Evolutionary conservation across 2,888 invertebrate genomes (phyloP).

Genomic region (Rhagonycha lutea): DNA sequence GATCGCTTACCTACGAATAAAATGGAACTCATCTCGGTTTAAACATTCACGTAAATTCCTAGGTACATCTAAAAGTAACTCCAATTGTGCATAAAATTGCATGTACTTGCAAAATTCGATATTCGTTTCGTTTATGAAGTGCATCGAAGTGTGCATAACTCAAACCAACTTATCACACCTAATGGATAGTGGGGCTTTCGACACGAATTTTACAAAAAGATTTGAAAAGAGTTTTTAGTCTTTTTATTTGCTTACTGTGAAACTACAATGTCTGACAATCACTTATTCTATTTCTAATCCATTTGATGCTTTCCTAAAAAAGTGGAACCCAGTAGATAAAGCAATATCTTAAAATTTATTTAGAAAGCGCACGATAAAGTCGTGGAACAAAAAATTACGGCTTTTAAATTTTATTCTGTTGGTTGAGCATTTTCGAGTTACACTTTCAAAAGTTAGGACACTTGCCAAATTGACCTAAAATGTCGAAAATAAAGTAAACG

Average conservation of each 20-base stretch:
- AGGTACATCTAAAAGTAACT: background rate
- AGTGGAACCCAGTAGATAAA: slow-evolving; percentile 7
- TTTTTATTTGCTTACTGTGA: background rate
- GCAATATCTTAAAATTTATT: slow-evolving; percentile 12
- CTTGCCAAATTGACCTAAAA: slow-evolving; percentile 12
- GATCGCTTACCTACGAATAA: background rate
- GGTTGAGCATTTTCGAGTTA: slow-evolving; percentile 11
- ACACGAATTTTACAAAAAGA: background rate
- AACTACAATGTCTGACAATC: slow-evolving; percentile 1
- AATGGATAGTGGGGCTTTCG: background rate
- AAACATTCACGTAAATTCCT: background rate
- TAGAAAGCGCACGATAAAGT: background rate
- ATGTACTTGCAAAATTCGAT: background rate
- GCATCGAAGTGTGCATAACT: background rate
- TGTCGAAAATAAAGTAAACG: background rate
- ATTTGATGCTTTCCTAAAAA: slow-evolving; percentile 7
- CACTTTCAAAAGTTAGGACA: slow-evolving; percentile 6
- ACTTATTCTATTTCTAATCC: slow-evolving; percentile 21
- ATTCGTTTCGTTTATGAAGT: background rate
- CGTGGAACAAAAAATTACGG: slow-evolving; percentile 18
- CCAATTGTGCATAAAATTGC: background rate
- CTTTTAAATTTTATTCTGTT: slow-evolving; percentile 19
- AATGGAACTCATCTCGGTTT: background rate
- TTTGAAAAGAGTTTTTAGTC: background rate
- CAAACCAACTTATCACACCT: background rate